phyloP scores from a whole-genome alignment of 2,888 invertebrate species.

The Pseudococcus longispinus region DNA sequence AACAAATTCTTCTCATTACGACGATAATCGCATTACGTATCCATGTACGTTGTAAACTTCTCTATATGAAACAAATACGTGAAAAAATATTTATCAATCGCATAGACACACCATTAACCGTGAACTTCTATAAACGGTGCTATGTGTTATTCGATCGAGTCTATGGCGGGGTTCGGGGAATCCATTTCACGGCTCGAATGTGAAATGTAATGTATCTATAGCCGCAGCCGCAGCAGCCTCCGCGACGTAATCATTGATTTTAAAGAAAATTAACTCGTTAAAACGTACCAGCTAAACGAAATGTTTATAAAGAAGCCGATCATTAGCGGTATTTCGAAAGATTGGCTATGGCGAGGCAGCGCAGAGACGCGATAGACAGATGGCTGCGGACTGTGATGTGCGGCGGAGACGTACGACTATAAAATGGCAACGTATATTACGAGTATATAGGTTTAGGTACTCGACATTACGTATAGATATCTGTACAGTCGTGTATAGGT shows the following conservation, averaged over 20 bases:
- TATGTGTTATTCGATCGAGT: not conserved
- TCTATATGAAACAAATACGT: not conserved
- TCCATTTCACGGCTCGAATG: not conserved
- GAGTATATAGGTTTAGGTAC: not conserved
- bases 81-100: not conserved
- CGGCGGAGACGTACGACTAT: not conserved
- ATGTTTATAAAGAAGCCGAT: conserved; percentile 20
- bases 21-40: not conserved
- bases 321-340: conserved; percentile 24
- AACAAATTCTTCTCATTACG: not conserved
- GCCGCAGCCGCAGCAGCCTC: not conserved
- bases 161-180: not conserved
- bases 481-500: not conserved
- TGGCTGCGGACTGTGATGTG: not conserved
- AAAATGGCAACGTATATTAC: not conserved
- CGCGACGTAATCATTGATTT: not conserved
- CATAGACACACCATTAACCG: not conserved
- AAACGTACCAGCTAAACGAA: not conserved
- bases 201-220: not conserved
- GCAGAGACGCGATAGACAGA: not conserved
- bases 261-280: conserved; percentile 7
- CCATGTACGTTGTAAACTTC: not conserved
- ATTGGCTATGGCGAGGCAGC: not conserved
- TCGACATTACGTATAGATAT: not conserved
- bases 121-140: not conserved